Evolutionary conservation across 64 coral and sea anemone genomes (phyloP), one percentile per base, ranked within the genome.

Genomic region (Actinia tenebrosa): DNA sequence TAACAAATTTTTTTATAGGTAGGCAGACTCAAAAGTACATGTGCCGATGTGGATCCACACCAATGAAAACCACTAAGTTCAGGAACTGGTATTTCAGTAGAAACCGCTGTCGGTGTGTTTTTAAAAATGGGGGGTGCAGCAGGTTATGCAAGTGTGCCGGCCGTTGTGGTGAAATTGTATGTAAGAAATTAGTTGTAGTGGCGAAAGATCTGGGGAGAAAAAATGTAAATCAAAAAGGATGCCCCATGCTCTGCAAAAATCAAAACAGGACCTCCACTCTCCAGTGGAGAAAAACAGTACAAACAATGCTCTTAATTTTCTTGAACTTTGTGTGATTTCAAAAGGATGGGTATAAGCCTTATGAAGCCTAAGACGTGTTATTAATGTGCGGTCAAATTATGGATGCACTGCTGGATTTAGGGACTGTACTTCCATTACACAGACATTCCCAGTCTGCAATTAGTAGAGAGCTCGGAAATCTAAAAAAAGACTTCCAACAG

Each of bases 51-150:
- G 83, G 83, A 22, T 56, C 47, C 22, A 59, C 53, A 45, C 22
- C 53, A 53, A 20, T 7, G 16, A 84, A 84, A 37, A 59, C 22
- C 60, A 60, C 26, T 53, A 59, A 27, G 30, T 37, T 37, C 45
- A 84, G 60, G 55, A 84, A 42, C 17, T 20, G 55, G 16, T 84
- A 84, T 60, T 59, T 59, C 26, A 84, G 60, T 47, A 60, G 53
- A 60, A 84, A 84, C 30, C 53, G 83, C 53, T 84, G 83, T 60
- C 45, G 60, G 56, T 84, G 83, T 60, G 16, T 84, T 84, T n/a
- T 84, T 25, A 84, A 84, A 17, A 59, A 84, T n/a, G 56, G 56
- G 20, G 30, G 26, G 16, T 84, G 83, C 83, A 84, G 30, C 55
- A 20, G 18, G 83, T 60, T 84, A 25, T 84, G 83, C 20, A 61